Base-by-base conservation (phyloP, 2,797 vertebrate species). In the Leuciscus waleckii region DNA sequence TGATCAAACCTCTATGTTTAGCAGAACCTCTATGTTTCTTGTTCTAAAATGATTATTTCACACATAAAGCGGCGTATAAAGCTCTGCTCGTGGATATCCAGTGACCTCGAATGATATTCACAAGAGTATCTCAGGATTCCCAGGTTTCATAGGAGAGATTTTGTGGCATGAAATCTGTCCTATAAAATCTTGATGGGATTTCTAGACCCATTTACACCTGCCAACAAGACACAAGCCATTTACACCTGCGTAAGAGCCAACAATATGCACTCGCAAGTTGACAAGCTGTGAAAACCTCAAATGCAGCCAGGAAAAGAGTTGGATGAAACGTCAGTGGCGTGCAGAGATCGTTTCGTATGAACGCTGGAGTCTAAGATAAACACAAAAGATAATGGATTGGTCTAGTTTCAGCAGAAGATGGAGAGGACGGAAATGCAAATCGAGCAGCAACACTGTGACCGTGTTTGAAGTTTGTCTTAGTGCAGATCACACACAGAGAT, bases 221-320 rank as follows among this genome's bases (percentile, higher is more conserved):
- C 11, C 69, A 46, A 17, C 69, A 71, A 16, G 13, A 71, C 69
- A 71, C 13, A 39, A 71, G 23, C 13, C 69, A 46, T 71, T 73
- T 46, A 17, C 70, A 46, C 70, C 41, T 46, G n/a, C n/a, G 14
- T 7, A 13, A 69, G 29, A 90, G 88, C 76, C 87, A 88, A 11
- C 26, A 7, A 65, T 88, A 79, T 5, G 8, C 80, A 87, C 85
- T 89, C 85, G 87, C 16, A 74, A 69, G 87, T 82, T 79, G 49
- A 88, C 89, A 73, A 29, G 67, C 51, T 16, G 26, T 68, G 32
- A 32, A 70, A 69, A n/a, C 51, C 51, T 77, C 74, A 58, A 51
- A 56, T 80, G 71, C 35, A 51, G 49, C n/a, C 17, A 78, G 56
- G 41, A 83, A 83, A 37, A 69, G 21, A 51, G 19, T 1, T 2